Conservation (phyloP, 1,140 invertebrate genomes). For the Drosophila micromelanica region DNA sequence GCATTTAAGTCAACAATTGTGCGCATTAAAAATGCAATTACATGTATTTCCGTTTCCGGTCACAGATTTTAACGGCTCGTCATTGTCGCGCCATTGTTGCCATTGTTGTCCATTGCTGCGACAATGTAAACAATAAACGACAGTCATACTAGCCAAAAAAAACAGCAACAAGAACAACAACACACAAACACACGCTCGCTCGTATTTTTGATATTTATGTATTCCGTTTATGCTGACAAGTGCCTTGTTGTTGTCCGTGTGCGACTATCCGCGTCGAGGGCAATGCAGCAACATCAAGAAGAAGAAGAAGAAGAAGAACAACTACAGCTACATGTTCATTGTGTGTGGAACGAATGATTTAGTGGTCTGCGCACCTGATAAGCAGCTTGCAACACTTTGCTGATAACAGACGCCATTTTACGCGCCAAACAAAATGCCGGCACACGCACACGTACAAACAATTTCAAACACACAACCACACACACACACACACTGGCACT, state of each 20-base stretch:
- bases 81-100: constrained; percentile 37
- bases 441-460: constrained; percentile 17
- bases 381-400: constrained; percentile 33
- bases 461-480: constrained; percentile 7
- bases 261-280: constrained; percentile 1
- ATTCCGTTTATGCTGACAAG: constrained; percentile 20
- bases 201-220: constrained; percentile 30
- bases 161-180: neutral
- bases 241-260: constrained; percentile 16
- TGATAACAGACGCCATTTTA: constrained; percentile 47
- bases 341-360: constrained; percentile 22
- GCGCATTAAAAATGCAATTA: constrained; percentile 50
- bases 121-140: constrained; percentile 44
- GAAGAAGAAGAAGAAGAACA: too few relatives aligned
- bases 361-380: constrained; percentile 43
- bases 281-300: constrained; percentile 1
- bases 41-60: constrained; percentile 54
- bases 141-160: constrained; percentile 9
- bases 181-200: neutral
- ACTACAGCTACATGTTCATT: constrained; percentile 22
- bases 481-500: constrained; percentile 1
- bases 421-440: constrained; percentile 71
- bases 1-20: constrained; percentile 30
- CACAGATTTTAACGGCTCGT: constrained; percentile 46
- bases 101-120: constrained; percentile 2